phyloP scores from a whole-genome alignment of 2,797 vertebrate genomes.

The Synaphobranchus kaupii region DNA sequence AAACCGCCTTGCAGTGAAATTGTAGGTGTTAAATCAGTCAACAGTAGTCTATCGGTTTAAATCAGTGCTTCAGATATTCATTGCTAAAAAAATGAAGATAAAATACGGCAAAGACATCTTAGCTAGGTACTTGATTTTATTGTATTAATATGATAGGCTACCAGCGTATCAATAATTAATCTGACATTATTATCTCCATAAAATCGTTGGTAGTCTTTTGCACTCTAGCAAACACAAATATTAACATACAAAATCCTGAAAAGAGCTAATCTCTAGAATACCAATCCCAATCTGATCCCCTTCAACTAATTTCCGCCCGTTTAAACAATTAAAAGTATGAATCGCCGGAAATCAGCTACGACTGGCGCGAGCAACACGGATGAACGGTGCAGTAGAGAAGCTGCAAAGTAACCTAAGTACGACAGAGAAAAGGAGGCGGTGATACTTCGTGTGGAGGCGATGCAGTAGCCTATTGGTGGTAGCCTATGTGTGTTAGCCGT shows the following conservation, averaged over 20 bases:
- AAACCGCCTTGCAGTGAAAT: slow-evolving; percentile 61
- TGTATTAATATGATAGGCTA: not conserved
- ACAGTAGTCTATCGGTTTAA: slow-evolving; percentile 41
- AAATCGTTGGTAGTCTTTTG: not conserved
- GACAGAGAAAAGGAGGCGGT: slow-evolving; percentile 31
- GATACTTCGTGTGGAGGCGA: slow-evolving; percentile 3
- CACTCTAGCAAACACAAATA: not conserved
- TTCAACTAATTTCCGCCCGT: not conserved
- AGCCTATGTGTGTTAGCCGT: not conserved
- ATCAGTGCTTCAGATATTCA: slow-evolving; percentile 42
- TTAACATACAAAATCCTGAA: not conserved
- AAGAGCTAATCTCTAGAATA: not conserved
- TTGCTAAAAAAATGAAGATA: not conserved
- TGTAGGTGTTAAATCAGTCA: slow-evolving; percentile 61
- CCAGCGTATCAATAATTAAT: not conserved
- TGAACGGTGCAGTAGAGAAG: not conserved
- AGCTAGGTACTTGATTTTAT: not conserved
- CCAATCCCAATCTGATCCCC: not conserved
- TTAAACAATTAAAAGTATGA: slow-evolving; percentile 13
- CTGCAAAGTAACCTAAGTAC: slow-evolving; percentile 15
- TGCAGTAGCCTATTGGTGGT: slow-evolving; percentile 3
- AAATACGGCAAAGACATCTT: not conserved
- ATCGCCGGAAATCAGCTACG: slow-evolving; percentile 8
- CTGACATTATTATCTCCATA: not conserved
- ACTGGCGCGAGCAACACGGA: not conserved